A percentile compares a stretch with the other conserved stretches of the same genome.
These are phyloP conservation scores for Eutrigla gurnardus DNA, from an alignment of 2,797 vertebrate genomes.

Conservation along the genomic window DNA sequence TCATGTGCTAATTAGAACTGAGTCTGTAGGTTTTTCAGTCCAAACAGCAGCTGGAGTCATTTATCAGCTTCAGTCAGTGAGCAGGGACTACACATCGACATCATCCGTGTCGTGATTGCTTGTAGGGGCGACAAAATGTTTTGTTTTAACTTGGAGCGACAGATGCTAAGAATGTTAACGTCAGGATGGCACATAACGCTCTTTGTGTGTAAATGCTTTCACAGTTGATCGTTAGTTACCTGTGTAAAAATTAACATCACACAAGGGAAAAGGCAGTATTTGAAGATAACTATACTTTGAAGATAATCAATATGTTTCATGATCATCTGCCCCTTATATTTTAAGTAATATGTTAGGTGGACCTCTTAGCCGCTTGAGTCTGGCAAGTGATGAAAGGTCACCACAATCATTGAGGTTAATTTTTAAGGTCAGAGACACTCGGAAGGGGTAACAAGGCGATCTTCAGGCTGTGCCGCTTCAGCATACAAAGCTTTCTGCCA, in stretches of 20 bases:
- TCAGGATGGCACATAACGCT: neutral
- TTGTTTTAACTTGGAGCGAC: neutral
- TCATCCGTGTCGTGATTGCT: conserved; percentile 14
- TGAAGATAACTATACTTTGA: neutral
- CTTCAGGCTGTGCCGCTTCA: conserved; percentile 6
- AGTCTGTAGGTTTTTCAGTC: conserved; percentile 34
- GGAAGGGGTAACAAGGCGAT: neutral
- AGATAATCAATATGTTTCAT: neutral
- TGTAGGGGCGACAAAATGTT: neutral
- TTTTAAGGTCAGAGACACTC: neutral
- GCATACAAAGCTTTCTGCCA: conserved; percentile 15
- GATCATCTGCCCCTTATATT: neutral
- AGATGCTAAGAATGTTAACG: neutral
- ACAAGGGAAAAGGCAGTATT: neutral
- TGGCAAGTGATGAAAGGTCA: neutral
- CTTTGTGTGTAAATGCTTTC: neutral
- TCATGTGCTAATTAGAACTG: conserved; percentile 35
- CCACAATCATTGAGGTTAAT: neutral
- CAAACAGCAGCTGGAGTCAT: conserved; percentile 32
- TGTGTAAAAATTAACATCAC: neutral
- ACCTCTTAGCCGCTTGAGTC: neutral
- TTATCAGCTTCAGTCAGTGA: conserved; percentile 13
- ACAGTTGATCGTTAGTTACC: conserved; percentile 8
- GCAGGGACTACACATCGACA: neutral
- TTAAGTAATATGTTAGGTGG: neutral